Evolutionary conservation across 2,888 invertebrate genomes (phyloP).

Genomic region (Chaetogeoica ovagalla): DNA sequence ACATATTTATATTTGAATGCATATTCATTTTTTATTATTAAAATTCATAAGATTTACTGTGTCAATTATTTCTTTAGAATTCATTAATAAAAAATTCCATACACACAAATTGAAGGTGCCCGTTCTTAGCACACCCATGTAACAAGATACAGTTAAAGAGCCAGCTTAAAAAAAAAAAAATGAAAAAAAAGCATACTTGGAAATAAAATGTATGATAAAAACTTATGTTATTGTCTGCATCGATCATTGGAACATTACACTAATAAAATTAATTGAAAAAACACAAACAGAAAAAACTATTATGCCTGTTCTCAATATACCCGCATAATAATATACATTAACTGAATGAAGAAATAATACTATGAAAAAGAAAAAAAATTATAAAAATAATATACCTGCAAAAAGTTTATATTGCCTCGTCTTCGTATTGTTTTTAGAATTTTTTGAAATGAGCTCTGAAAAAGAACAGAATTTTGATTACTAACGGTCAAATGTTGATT

Average conservation of each 20-base stretch:
- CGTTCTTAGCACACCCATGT: conserved; percentile 32
- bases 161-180: conserved; percentile 41
- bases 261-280: no score
- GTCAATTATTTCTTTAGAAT: conserved; percentile 39
- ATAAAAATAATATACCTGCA: conserved; percentile 65
- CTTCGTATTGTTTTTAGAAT: conserved; percentile 60
- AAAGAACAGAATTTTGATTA: background rate
- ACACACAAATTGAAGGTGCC: conserved; percentile 39
- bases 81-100: conserved; percentile 32
- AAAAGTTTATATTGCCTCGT: conserved; percentile 89
- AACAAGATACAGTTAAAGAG: conserved; percentile 30
- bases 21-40: background rate
- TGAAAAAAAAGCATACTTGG: no score
- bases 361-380: background rate
- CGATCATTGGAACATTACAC: no score
- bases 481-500: background rate
- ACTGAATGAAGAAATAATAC: no score
- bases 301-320: no score
- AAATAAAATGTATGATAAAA: no score
- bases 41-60: background rate
- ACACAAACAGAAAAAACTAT: no score
- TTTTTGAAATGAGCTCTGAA: conserved; percentile 54
- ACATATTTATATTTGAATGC: no score
- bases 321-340: no score
- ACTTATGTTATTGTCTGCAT: no score